Evolutionary conservation across 2,113 vertebrate genomes (phyloP), one percentile per base, ranked within the genome.

Genomic region (Trematocara stigmaticum): DNA sequence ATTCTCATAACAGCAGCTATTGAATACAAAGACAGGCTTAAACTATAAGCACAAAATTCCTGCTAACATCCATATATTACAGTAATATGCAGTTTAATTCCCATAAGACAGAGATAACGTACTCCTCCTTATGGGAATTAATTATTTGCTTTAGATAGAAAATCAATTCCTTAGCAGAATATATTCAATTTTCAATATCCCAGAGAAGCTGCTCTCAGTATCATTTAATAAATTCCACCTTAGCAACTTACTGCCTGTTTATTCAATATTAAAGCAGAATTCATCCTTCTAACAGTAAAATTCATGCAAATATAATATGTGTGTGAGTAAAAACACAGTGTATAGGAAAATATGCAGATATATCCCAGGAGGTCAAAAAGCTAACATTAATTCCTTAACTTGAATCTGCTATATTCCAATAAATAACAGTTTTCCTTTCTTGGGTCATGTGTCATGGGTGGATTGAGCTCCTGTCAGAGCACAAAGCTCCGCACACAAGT

Each of bases 401-500:
- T 40, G 86, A 91, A 88, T 88, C 79, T 88, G 78, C 86, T 88
- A 84, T 91, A 90, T 90, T 94, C 79, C 93, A 89, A 95, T 94
- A 92, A 95, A 93, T 89, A 92, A 91, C 87, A 92, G 88, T 93
- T 92, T 95, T 88, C 78, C 87, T 91, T 94, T 94, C 94, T 95
- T 89, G 80, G 89, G 91, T 95, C 88, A 92, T 92, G 94, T 92
- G 95, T 95, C 94, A 95, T 92, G 94, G 95, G 83, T 94, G 94
- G 92, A 91, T 93, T 96, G 95, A 96, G 95, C 93, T 92, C 91
- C 92, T 95, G 94, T 95, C 93, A 95, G 89, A 83, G 89, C 92
- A 96, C 96, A 97, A 96, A 96, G 96, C 95, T 93, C 92, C 93
- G 94, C 93, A 94, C 93, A 92, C 86, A 95, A 94, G 93, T 94